Evolutionary conservation across 2,888 invertebrate genomes (phyloP), one percentile per base, ranked within the genome.

Genomic region (Erebia epiphron): DNA sequence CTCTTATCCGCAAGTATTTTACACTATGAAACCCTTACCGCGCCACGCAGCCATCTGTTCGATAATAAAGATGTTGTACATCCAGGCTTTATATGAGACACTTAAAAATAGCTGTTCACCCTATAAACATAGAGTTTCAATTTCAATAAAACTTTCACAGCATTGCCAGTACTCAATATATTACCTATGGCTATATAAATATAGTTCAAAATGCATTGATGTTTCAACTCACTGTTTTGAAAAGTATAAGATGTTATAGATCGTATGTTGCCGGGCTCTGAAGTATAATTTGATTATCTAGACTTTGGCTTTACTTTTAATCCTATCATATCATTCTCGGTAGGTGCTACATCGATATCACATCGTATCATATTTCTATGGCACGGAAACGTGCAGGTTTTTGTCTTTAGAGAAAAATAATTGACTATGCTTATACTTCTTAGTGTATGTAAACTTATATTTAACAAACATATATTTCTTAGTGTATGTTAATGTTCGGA

Each of bases 291-390:
- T 72, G 69, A 72, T 72, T 72, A 72, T 67, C 64, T 57, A 35
- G 18, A 57, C 63, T 69, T 69, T 72, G 57, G 26, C 63, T 69
- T 72, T 72, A 63, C 67, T 60, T 71, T 72, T 69, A 69, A 72
- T 67, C 63, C 67, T 58, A 63, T 63, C 54, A 65, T 43, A 65
- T 9, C 10, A 65, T 35, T 64, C 14, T 43, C 18, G 18, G 43
- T 49, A 46, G 62, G n/a, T 62, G 56, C 5, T 57, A 57, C 56
- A 1, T 10, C 7, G 26, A 57, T 57, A 57, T 21, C 21, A 26
- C 26, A 26, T 26, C 21, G 21, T 56, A 21, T 21, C 56, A 21
- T 13, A 56, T 56, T 56, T 56, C 21, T 56, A 56, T 13, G 56
- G 21, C 56, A 21, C 9, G 13, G 13, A 1, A 11, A 18, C 18